Base-by-base conservation (phyloP, 2,888 invertebrate genomes). In the Acanthococcus lagerstroemiae region DNA sequence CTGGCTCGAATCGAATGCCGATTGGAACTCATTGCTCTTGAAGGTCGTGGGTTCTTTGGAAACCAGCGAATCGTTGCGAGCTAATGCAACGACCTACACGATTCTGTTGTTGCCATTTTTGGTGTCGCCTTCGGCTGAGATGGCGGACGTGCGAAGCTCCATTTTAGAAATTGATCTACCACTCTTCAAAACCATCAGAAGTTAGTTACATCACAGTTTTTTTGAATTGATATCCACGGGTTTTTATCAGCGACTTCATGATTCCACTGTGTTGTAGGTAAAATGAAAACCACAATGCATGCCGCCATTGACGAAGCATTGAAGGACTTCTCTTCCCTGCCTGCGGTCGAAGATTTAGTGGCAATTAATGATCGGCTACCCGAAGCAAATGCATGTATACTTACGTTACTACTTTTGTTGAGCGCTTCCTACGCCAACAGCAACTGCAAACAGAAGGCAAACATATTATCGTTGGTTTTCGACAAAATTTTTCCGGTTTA, bases 81-180 rank as follows among this genome's bases (percentile, higher is more conserved):
- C 17, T 0, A 56, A 57, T 50, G 9, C 45, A 12, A 17, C 56
- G 9, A 50, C 46, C 22, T 66, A 56, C 24, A 22, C 48, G 0
- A 22, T 57, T 22, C 19, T 66, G 4, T 30, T 66, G 21, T 50
- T 66, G 9, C 66, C 66, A 26, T 56, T 56, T 37, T 57, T 56
- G 17, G 24, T 57, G 12, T 30, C 50, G 3, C 37, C 56, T 2
- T 17, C 48, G 3, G 0, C 17, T 3, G 9, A 50, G n/a, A n/a
- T n/a, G n/a, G n/a, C n/a, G n/a, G n/a, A n/a, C n/a, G 37, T 66
- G 0, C 26, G 30, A 37, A 30, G 22, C 22, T 5, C 15, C 15
- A 66, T 66, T 37, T 50, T 57, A 27, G n/a, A 50, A 7, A 26
- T 55, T 1, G 24, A 66, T 30, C 21, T 66, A 66, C 66, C 66